Percentiles rank a stretch among this genome's conserved stretches.
phyloP scores from a whole-genome alignment of 2,888 invertebrate genomes.

The Athalia cordata region DNA sequence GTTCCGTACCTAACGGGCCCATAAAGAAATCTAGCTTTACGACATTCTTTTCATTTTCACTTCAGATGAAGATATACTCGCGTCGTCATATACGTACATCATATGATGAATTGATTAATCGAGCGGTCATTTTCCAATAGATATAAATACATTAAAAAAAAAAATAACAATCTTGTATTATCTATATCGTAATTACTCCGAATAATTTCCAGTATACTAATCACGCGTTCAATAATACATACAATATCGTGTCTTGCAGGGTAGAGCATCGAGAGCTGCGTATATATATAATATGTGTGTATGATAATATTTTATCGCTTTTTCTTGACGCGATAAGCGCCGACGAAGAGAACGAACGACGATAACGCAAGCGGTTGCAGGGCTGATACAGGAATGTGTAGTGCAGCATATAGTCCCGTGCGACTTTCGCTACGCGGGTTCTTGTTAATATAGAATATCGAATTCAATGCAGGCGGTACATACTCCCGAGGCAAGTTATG shows the following conservation, averaged over 20 bases:
- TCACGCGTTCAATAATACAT: not conserved
- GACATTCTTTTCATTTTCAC: no score
- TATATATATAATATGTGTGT: no score
- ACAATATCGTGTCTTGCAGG: not conserved
- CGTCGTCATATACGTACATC: no score
- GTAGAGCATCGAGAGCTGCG: not conserved
- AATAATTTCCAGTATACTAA: no score
- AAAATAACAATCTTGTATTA: no score
- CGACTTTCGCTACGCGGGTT: conserved; percentile 37
- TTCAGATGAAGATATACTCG: no score
- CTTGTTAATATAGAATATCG: conserved; percentile 40
- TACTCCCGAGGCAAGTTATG: conserved; percentile 35
- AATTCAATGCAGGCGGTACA: conserved; percentile 38
- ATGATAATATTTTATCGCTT: conserved; percentile 35
- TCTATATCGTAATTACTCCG: no score
- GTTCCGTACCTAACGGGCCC: no score
- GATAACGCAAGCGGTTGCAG: conserved; percentile 40
- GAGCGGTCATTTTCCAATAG: no score
- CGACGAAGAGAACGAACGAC: not conserved
- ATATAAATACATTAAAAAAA: no score
- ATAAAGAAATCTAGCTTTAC: no score
- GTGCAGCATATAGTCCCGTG: conserved; percentile 32
- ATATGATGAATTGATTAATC: no score
- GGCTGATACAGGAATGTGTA: conserved; percentile 47
- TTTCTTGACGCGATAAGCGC: conserved; percentile 34